Evolutionary conservation across 2,888 invertebrate species (phyloP).

Genomic region (Polydrusus pterygomalis): DNA sequence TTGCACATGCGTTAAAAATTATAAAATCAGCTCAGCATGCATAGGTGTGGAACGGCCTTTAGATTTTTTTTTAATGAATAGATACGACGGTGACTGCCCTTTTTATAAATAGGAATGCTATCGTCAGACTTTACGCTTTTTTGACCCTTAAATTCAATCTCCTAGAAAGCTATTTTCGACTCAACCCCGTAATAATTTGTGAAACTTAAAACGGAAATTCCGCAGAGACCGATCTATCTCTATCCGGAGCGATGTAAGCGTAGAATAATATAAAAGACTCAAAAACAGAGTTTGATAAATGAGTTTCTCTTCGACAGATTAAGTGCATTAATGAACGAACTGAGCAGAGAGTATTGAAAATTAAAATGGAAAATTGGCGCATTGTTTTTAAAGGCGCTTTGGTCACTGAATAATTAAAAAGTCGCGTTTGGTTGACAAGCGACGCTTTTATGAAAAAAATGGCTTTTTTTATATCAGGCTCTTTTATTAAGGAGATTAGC

Average conservation of each 20-base stretch:
- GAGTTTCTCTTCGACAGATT: conserved; percentile 50
- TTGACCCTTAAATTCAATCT: neutral
- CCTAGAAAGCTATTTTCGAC: neutral
- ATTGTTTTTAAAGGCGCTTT: conserved; percentile 18
- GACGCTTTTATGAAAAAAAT: neutral
- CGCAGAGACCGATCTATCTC: conserved; percentile 43
- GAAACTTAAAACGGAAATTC: neutral
- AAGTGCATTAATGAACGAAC: conserved; percentile 49
- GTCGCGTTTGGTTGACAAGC: neutral
- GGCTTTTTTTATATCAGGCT: neutral
- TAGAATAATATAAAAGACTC: conserved; percentile 43
- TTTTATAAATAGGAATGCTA: no score
- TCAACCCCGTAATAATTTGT: no score
- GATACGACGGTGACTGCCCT: no score
- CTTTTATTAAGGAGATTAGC: no score
- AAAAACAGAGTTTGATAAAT: conserved; percentile 50
- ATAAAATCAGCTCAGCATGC: no score
- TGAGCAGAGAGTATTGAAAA: conserved; percentile 47
- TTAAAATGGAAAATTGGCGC: conserved; percentile 40
- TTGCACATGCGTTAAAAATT: no score
- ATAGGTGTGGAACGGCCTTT: no score
- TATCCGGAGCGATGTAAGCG: conserved; percentile 32
- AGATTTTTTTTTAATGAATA: no score
- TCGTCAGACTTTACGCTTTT: no score
- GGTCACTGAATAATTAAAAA: conserved; percentile 29